Percentiles rank a stretch among this genome's conserved stretches.
These are phyloP conservation scores for Ornithorhynchus anatinus DNA, from an alignment of 2,113 vertebrate species.

Conservation along the genomic window DNA sequence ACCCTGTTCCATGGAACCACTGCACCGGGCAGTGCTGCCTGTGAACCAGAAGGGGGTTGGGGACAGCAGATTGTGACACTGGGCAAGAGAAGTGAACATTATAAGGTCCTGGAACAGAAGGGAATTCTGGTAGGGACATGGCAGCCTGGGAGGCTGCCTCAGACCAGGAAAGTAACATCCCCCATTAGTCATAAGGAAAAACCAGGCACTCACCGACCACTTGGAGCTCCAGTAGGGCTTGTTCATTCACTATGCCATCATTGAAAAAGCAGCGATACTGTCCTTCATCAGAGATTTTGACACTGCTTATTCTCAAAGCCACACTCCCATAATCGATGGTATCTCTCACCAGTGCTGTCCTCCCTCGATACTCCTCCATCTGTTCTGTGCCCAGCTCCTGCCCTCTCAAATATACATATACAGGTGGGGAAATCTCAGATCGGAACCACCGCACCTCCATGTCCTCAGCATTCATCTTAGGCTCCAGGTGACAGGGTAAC, in stretches of 20 bases:
- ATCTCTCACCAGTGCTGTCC: background rate
- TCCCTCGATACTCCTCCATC: background rate
- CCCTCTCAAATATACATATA: background rate
- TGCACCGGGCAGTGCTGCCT: too few relatives aligned
- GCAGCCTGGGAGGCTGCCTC: too few relatives aligned
- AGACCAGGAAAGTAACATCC: too few relatives aligned
- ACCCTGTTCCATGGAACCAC: too few relatives aligned
- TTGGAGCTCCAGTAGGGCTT: background rate
- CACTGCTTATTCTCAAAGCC: background rate
- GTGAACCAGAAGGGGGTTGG: too few relatives aligned
- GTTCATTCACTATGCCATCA: background rate
- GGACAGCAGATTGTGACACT: too few relatives aligned
- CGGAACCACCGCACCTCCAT: background rate
- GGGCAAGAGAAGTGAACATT: too few relatives aligned
- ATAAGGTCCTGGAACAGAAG: too few relatives aligned
- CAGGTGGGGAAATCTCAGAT: background rate
- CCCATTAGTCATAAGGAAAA: too few relatives aligned
- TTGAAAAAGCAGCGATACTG: background rate
- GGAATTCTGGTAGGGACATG: too few relatives aligned
- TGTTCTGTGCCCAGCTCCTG: background rate
- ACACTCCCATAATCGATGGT: background rate
- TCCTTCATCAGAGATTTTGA: background rate
- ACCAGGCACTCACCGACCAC: background rate
- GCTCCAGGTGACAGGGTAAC: background rate
- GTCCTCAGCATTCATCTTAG: background rate